Evolutionary conservation across 1,140 invertebrate genomes (phyloP), one percentile per base, ranked within the genome.

Genomic region (Conus ventricosus): DNA sequence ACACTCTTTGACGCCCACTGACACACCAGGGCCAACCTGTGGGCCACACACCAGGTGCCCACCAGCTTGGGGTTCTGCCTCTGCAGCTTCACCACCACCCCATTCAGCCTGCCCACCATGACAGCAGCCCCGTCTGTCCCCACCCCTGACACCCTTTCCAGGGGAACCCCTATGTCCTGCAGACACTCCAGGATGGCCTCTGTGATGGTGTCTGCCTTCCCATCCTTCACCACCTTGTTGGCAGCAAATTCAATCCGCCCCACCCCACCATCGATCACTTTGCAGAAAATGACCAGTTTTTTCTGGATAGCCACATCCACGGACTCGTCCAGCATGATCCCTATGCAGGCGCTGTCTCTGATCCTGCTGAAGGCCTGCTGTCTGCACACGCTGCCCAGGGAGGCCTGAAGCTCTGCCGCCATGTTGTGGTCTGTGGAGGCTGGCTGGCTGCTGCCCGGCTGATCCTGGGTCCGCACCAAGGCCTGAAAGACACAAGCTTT

Each of bases 271-370:
- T 57, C 53, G 25, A 85, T 13, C 13, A 85, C 54, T 84, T 55
- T 84, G n/a, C 39, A 39, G 39, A n/a, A n/a, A n/a, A n/a, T n/a
- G n/a, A n/a, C 53, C 20, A 88, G 81, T 54, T 88, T 88, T 23
- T 88, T 84, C 13, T 75, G 6, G 4, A 88, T 17, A 81, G 82
- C 55, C n/a, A 88, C 81, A 84, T 88, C 82, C 39, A 88, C 8
- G 88, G n/a, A 88, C 57, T 88, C 88, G 27, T 85, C 88, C 51
- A 88, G 53, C 88, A 85, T 88, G 1, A 88, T 75, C 0, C 88
- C 88, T n/a, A 85, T 55, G 25, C 13, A 76, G 63, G 20, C 3
- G 75, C 85, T 87, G 25, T 75, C 27, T 76, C 6, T 71, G 20
- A 75, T 71, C 6, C 67, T 39, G 5, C 0, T 51, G 67, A n/a